These are phyloP conservation scores for Hirtodrosophila trivittata DNA, from an alignment of 2,888 invertebrate genomes.

Conservation along the genomic window DNA sequence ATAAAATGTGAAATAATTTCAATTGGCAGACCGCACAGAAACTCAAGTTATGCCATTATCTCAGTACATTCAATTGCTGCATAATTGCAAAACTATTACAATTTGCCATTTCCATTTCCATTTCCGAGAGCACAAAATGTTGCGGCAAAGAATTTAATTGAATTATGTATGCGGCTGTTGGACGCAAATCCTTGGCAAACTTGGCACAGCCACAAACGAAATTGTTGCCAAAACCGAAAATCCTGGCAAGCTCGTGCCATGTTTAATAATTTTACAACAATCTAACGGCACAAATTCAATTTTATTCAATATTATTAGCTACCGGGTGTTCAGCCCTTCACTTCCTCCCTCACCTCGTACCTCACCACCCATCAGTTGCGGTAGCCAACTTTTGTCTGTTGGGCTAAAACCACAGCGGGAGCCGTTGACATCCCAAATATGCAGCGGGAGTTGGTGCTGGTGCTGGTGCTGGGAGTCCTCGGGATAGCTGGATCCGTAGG, in stretches of 20 bases:
- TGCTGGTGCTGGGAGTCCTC: constrained; percentile 17
- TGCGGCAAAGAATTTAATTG: constrained; percentile 63
- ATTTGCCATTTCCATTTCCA: constrained; percentile 43
- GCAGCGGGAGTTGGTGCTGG: constrained; percentile 7
- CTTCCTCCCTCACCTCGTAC: background rate
- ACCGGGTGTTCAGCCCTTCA: constrained; percentile 35
- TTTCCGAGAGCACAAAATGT: constrained; percentile 33
- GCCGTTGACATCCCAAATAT: constrained; percentile 14
- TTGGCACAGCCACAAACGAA: constrained; percentile 54
- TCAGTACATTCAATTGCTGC: constrained; percentile 46
- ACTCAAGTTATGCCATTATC: constrained; percentile 25
- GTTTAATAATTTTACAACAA: constrained; percentile 72
- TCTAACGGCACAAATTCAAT: constrained; percentile 65
- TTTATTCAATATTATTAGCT: constrained; percentile 74
- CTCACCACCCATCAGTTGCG: constrained; percentile 35
- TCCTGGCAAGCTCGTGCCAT: constrained; percentile 25
- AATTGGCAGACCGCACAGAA: constrained; percentile 24
- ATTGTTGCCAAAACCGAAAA: constrained; percentile 53
- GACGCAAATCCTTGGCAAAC: constrained; percentile 39
- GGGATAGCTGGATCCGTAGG: constrained; percentile 22
- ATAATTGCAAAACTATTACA: constrained; percentile 71
- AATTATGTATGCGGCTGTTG: constrained; percentile 58
- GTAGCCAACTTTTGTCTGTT: constrained; percentile 63
- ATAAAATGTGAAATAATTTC: constrained; percentile 9
- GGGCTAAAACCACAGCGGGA: constrained; percentile 46